A percentile compares a stretch with the other conserved stretches of the same genome.
phyloP scores from a whole-genome alignment of 35 echinoderm and acorn worm genomes.

The Anneissia japonica region DNA sequence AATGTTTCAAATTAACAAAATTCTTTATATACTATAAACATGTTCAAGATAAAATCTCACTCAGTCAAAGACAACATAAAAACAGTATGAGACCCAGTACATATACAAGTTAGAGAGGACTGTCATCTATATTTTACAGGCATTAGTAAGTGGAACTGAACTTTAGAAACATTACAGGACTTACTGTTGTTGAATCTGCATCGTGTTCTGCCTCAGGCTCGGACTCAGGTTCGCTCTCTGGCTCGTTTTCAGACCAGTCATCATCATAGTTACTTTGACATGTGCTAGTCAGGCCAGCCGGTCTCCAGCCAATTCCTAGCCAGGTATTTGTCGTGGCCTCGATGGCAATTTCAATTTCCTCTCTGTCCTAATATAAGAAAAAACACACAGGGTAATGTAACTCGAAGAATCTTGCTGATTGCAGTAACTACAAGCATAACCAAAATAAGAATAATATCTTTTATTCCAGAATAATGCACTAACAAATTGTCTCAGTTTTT shows the following conservation, averaged over 20 bases:
- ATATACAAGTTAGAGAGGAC: background rate
- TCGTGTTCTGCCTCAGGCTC: constrained; percentile 49
- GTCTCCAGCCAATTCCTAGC: constrained; percentile 63
- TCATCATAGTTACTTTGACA: constrained; percentile 26
- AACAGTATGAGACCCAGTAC: background rate
- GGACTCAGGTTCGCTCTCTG: background rate
- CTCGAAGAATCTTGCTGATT: too few relatives aligned
- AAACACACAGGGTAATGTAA: too few relatives aligned
- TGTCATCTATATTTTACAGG: too few relatives aligned
- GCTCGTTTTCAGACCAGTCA: constrained; percentile 29
- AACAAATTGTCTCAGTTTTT: too few relatives aligned
- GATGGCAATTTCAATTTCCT: constrained; percentile 65
- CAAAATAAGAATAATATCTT: too few relatives aligned
- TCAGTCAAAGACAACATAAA: background rate
- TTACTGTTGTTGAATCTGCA: background rate
- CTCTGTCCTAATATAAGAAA: constrained; percentile 25
- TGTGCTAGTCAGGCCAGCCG: constrained; percentile 36
- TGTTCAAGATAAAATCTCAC: background rate
- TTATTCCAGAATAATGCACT: too few relatives aligned
- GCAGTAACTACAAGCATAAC: too few relatives aligned
- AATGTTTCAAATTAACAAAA: background rate
- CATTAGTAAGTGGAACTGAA: background rate
- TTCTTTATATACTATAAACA: background rate
- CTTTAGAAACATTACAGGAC: background rate
- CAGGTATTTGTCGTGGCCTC: constrained; percentile 47